Evolutionary conservation across 1,140 invertebrate species (phyloP), one percentile per base, ranked within the genome.

Genomic region (Chironomus tepperi): DNA sequence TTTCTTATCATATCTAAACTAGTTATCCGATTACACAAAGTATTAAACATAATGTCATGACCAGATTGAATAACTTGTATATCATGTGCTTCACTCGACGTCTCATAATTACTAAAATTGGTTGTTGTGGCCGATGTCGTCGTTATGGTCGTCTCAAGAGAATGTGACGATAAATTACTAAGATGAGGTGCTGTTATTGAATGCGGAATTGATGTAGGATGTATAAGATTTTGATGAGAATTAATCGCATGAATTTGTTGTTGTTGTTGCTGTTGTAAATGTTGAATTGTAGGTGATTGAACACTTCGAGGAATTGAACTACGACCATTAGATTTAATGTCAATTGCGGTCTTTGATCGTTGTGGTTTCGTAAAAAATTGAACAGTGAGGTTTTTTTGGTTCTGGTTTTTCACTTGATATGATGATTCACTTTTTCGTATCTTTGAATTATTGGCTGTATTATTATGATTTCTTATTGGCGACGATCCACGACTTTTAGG

Each of bases 361-460:
- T 81, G 81, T 7, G 81, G 80, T 76, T 82, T 82, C 3, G 79
- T 81, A 0, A 82, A 78, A 42, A 82, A 80, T 77, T 81, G 81
- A 16, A 81, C 79, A 19, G 77, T 82, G 1, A 82, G 78, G 73
- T 81, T 81, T 73, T 80, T 81, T 70, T 81, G 78, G 16, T 47
- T 75, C 9, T 42, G 57, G n/a, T 18, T 70, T 70, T 70, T 70
- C n/a, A 70, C 65, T 21, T 70, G 65, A 73, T 43, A 43, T 75
- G 74, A 72, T 24, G 57, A 64, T 15, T 75, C 43, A 34, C 65
- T 75, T 19, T 74, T 43, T 15, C 74, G 64, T 19, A 70, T 75
- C 64, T 43, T 75, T 43, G 74, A 65, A n/a, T n/a, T n/a, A n/a
- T 12, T 75, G 18, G 65, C 64, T 70, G 64, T 9, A 70, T 70